Base-by-base conservation (phyloP, 1,140 invertebrate genomes). In the Zaprionus africanus region DNA sequence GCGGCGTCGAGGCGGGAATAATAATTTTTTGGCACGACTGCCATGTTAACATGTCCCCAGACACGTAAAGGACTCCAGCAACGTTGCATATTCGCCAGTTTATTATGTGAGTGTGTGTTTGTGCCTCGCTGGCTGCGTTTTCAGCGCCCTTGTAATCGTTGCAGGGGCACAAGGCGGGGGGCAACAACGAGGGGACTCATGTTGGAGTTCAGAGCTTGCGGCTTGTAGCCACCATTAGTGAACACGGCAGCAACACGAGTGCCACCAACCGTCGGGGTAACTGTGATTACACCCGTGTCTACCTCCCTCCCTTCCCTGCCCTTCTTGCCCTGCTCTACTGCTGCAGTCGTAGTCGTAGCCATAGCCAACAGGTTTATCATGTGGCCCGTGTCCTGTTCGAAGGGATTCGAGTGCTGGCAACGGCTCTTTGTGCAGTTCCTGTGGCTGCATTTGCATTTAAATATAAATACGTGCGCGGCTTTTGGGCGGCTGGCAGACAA, bases 41-140 rank as follows among this genome's bases (percentile, higher is more conserved):
- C 91, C 91, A 91, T 92, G 91, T 92, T 92, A 92, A 92, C 91
- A 92, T 92, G 90, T 92, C 91, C 91, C 91, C 91, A 78, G 82
- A 90, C 84, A 90, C 85, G 84, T 88, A 86, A 77, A 53, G 53
- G 59, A 68, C 80, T 64, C 77, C 62, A 49, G 46, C 64, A 72
- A 76, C 81, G 74, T 69, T 85, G 82, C 81, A 82, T 72, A 82
- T 76, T 70, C 79, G 76, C 76, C 81, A 90, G 85, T 88, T 90
- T 88, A 88, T 88, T 88, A 85, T 76, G 51, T 76, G 79, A 73
- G 31, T 53, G 28, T 31, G 38, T n/a, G 34, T 22, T 17, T 15
- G 64, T 67, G 31, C 64, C 59, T 76, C 63, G 60, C 76, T 82
- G 82, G 82, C 79, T 80, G 83, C 83, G 87, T 87, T 87, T 38